phyloP scores from a whole-genome alignment of 2,888 invertebrate genomes.

The Heteromurus nitidus region DNA sequence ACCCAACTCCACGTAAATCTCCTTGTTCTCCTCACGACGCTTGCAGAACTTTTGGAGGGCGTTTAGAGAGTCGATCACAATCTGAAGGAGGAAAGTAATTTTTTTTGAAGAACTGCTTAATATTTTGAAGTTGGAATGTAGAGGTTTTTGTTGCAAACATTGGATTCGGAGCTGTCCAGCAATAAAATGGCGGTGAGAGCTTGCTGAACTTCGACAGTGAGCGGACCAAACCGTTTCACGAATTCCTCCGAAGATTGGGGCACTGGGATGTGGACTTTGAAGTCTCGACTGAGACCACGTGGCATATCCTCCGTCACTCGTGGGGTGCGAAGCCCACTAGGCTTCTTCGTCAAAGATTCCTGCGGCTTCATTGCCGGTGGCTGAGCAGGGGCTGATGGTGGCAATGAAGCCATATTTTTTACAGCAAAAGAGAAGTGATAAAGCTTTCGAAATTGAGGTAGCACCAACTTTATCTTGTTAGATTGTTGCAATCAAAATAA shows the following conservation, averaged over 20 bases:
- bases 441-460: no score
- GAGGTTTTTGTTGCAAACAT: slow-evolving; percentile 44
- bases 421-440: no score
- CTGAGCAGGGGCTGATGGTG: background rate
- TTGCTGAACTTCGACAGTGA: slow-evolving; percentile 66
- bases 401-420: no score
- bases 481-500: no score
- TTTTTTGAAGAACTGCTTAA: background rate
- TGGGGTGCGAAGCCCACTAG: slow-evolving; percentile 28
- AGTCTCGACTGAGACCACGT: slow-evolving; percentile 44
- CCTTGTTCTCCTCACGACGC: slow-evolving; percentile 64
- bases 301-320: slow-evolving; percentile 5
- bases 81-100: slow-evolving; percentile 28
- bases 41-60: slow-evolving; percentile 70
- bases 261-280: slow-evolving; percentile 39
- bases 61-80: slow-evolving; percentile 69
- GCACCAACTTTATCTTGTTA: no score
- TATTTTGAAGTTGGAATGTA: background rate
- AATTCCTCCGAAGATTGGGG: slow-evolving; percentile 50
- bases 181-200: slow-evolving; percentile 69
- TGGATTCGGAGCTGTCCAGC: slow-evolving; percentile 67
- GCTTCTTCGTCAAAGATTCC: background rate
- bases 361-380: background rate
- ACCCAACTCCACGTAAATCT: slow-evolving; percentile 63
- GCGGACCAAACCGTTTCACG: slow-evolving; percentile 67